Base-by-base conservation (phyloP, 1,140 invertebrate genomes). In the Drosophila insularis region DNA sequence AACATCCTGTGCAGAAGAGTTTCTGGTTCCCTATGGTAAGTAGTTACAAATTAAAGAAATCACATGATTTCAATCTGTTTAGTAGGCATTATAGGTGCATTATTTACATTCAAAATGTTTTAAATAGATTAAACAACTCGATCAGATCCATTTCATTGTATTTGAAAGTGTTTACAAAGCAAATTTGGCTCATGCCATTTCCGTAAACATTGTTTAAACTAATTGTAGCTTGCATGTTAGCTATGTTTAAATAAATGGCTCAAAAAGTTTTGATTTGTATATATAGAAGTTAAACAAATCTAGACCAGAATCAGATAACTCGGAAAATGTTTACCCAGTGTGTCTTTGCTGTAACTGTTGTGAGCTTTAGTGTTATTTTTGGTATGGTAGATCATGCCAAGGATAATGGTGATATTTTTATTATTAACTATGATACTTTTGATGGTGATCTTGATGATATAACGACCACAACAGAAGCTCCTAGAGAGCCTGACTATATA, bases 381-480 rank as follows among this genome's bases (percentile, higher is more conserved):
- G 69, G 66, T 4, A 32, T 89, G 1, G 67, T 70, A 27, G 69
- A 87, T 71, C 82, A 64, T 6, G 79, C 72, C 11, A 81, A 64
- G 79, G 75, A 86, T 63, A 86, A 89, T 69, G 82, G 84, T 8
- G 84, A 87, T 61, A 74, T 87, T 37, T 87, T 80, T n/a, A 89
- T 89, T 27, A 74, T 87, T 27, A 82, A 69, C 35, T 89, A 86
- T 39, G 80, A 87, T 43, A 89, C 68, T 39, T 86, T 86, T 4
- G 82, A 86, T 77, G 82, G 82, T 50, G 82, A 86, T 67, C 31
- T 89, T 27, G 82, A 86, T 64, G 82, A 86, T 23, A 74, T 86
- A 64, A 80, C 80, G 23, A 89, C 82, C 8, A 86, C 82, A 1
- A 86, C 82, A 4, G 6, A 27, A 53, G 68, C 59, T 13, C 59